Evolutionary conservation across 35 echinoderm and acorn worm genomes (phyloP).

Genomic region (Antedon bifida): DNA sequence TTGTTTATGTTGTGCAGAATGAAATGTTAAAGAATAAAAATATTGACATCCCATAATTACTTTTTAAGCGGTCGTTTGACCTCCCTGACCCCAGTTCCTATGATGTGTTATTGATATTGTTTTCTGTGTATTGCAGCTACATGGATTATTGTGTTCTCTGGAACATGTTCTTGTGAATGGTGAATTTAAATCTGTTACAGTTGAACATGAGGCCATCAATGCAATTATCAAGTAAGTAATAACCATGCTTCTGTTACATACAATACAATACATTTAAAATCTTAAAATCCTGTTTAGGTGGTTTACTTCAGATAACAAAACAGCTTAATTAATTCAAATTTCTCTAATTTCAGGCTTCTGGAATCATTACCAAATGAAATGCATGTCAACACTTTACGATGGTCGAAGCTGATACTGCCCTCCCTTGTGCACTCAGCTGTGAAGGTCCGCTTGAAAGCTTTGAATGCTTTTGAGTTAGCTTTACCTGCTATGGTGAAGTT

Average conservation of each 20-base stretch:
- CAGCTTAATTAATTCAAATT: background rate
- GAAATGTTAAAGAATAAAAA: no score
- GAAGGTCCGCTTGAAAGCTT: conserved; percentile 61
- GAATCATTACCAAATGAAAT: conserved; percentile 69
- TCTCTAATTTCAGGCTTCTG: conserved; percentile 32
- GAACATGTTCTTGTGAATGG: conserved; percentile 61
- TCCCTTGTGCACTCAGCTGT: conserved; percentile 56
- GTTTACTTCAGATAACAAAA: no score
- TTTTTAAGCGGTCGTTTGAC: no score
- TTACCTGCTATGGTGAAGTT: conserved; percentile 49
- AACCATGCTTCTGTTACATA: background rate
- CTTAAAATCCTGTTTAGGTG: no score
- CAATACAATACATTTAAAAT: no score
- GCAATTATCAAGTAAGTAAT: conserved; percentile 60
- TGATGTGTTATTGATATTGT: no score
- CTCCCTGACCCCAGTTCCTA: no score
- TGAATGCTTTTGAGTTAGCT: conserved; percentile 27
- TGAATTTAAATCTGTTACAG: conserved; percentile 64
- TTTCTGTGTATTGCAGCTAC: conserved; percentile 28
- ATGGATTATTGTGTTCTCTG: conserved; percentile 69
- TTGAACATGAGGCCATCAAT: conserved; percentile 75
- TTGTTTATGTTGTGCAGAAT: no score
- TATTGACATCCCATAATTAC: no score
- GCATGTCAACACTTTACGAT: conserved; percentile 38
- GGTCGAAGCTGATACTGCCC: conserved; percentile 63